A percentile compares a stretch with the other conserved stretches of the same genome.
phyloP scores from a whole-genome alignment of 1,140 invertebrate species.

The Asobara japonica region DNA sequence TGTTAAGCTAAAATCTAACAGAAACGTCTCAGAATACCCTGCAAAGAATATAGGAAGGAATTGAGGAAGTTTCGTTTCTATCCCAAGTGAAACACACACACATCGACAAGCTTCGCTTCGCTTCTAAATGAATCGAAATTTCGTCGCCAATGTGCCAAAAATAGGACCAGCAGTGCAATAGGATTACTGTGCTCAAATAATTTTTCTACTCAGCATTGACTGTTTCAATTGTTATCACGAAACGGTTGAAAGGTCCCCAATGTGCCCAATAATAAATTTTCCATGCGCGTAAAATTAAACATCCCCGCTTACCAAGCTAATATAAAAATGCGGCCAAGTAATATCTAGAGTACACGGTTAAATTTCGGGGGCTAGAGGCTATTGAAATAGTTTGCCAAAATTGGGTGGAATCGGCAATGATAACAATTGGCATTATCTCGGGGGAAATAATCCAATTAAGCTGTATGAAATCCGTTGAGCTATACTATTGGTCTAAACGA shows the following conservation, averaged over 20 bases:
- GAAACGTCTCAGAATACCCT: no score
- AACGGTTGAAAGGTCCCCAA: not conserved
- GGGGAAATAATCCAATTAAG: constrained; percentile 35
- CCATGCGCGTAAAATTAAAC: not conserved
- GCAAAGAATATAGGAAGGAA: no score
- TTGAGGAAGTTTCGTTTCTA: no score
- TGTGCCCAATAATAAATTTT: not conserved
- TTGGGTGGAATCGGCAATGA: constrained; percentile 23
- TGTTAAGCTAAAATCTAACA: no score
- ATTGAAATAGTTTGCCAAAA: constrained; percentile 15
- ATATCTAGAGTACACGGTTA: not conserved
- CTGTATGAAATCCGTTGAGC: constrained; percentile 13
- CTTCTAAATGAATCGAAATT: no score
- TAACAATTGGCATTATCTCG: constrained; percentile 36
- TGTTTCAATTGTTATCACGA: not conserved
- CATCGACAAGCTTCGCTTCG: no score
- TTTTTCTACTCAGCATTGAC: no score
- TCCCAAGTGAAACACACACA: no score
- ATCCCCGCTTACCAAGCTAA: not conserved
- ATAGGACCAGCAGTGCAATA: no score
- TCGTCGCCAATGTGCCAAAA: no score
- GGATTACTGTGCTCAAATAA: no score
- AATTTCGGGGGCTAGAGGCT: not conserved
- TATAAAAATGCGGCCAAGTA: not conserved
- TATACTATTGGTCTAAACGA: constrained; percentile 19